Percentiles rank a stretch among this genome's conserved stretches.
Evolutionary conservation across 2,113 vertebrate genomes (phyloP).

Genomic region (Lepus timidus): DNA sequence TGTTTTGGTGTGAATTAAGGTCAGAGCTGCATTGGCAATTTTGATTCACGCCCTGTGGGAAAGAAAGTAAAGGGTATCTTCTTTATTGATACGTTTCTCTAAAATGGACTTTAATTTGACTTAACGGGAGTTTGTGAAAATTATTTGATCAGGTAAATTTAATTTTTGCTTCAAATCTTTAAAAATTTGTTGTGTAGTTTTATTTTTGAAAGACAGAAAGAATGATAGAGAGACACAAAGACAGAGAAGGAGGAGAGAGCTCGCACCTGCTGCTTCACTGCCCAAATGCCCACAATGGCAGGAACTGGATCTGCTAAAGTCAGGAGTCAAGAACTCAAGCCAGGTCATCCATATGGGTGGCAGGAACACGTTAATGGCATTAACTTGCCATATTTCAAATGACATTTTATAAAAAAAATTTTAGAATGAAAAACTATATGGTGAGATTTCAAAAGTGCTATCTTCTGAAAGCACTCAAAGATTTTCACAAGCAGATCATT

Average conservation of each 20-base stretch:
- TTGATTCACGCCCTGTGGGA: slow-evolving; percentile 26
- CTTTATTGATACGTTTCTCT: slow-evolving; percentile 55
- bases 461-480: slow-evolving; percentile 59
- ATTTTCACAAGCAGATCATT: slow-evolving; percentile 50
- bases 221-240: too few species aligned
- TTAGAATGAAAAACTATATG: background rate
- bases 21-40: slow-evolving; percentile 36
- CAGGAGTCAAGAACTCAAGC: too few species aligned
- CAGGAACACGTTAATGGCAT: background rate
- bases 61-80: background rate
- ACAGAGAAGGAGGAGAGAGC: too few species aligned
- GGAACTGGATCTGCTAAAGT: too few species aligned
- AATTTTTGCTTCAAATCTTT: slow-evolving; percentile 33
- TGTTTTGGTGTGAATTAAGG: background rate
- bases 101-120: slow-evolving; percentile 47
- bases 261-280: too few species aligned
- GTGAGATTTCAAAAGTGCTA: slow-evolving; percentile 48
- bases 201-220: too few species aligned
- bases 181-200: too few species aligned
- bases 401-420: slow-evolving; percentile 30
- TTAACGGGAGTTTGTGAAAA: slow-evolving; percentile 34
- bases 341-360: too few species aligned
- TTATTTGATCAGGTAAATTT: slow-evolving; percentile 28
- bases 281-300: too few species aligned
- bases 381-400: slow-evolving; percentile 54